These are phyloP conservation scores for Setipinna tenuifilis DNA, from an alignment of 2,797 vertebrate species.

Conservation along the genomic window DNA sequence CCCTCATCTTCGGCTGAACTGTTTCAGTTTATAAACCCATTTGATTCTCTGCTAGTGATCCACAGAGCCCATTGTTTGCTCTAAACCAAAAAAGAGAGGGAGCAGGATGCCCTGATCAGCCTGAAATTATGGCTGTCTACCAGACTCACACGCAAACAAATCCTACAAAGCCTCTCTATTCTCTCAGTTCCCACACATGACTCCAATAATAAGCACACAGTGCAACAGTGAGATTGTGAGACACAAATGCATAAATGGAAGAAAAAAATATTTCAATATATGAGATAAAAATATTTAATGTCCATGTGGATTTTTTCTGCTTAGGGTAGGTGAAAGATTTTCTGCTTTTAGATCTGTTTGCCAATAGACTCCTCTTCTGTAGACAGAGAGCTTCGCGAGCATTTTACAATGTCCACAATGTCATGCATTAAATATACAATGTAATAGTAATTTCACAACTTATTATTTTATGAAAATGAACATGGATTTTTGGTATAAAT, in stretches of 20 bases:
- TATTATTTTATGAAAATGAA: no score
- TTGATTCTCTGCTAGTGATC: neutral
- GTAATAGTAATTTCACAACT: no score
- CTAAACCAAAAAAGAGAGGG: no score
- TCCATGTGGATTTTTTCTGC: neutral
- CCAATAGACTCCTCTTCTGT: no score
- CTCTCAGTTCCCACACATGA: neutral
- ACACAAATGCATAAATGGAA: neutral
- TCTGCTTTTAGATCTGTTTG: neutral
- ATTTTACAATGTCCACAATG: neutral
- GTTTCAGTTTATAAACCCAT: slow-evolving; percentile 2
- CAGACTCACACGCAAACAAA: slow-evolving; percentile 1
- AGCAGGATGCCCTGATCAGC: neutral
- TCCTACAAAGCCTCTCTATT: neutral
- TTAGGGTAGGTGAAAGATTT: neutral
- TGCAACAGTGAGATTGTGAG: neutral
- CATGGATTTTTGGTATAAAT: no score
- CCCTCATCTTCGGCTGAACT: neutral
- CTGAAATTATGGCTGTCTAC: neutral
- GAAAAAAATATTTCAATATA: neutral
- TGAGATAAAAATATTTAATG: neutral
- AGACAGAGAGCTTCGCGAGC: no score
- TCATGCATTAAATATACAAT: no score
- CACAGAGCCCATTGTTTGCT: slow-evolving; percentile 2
- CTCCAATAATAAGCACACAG: neutral